phyloP scores from a whole-genome alignment of 2,113 vertebrate species.

The Calidris pygmaea region DNA sequence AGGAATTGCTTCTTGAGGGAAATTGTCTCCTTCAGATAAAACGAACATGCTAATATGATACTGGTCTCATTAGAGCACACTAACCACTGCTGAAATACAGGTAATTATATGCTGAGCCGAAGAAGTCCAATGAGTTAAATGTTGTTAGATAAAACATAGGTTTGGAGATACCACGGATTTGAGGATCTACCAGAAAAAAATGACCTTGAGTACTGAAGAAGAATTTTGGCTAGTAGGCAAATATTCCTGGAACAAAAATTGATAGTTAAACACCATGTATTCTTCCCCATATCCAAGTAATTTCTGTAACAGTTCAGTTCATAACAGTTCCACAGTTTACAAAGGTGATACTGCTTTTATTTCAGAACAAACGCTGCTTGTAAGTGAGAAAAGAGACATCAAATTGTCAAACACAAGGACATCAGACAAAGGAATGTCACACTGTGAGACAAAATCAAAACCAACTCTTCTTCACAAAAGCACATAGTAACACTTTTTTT shows the following conservation, averaged over 20 bases:
- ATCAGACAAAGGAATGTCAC: not conserved
- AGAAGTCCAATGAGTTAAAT: not conserved
- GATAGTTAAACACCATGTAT: not conserved
- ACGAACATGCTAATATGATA: not conserved
- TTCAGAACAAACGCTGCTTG: not conserved
- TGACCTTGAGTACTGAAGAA: not conserved
- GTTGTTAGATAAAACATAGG: not conserved
- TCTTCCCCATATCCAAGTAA: not conserved
- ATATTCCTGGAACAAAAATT: not conserved
- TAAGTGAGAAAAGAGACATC: not conserved
- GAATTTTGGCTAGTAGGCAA: not conserved
- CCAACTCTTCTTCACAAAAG: not conserved
- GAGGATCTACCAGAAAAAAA: not conserved
- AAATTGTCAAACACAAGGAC: not conserved
- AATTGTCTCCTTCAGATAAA: not conserved
- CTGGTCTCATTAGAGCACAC: not conserved
- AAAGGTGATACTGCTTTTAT: not conserved
- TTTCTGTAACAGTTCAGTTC: not conserved
- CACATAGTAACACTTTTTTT: not conserved
- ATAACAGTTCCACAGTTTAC: not conserved
- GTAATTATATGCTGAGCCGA: not conserved
- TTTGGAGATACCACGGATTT: not conserved
- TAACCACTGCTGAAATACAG: not conserved
- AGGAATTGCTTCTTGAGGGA: not conserved
- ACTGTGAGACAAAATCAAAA: not conserved